A percentile compares a stretch with the other conserved stretches of the same genome.
These are phyloP conservation scores for Oeneis ivallda DNA, from an alignment of 2,888 invertebrate species.

Conservation along the genomic window DNA sequence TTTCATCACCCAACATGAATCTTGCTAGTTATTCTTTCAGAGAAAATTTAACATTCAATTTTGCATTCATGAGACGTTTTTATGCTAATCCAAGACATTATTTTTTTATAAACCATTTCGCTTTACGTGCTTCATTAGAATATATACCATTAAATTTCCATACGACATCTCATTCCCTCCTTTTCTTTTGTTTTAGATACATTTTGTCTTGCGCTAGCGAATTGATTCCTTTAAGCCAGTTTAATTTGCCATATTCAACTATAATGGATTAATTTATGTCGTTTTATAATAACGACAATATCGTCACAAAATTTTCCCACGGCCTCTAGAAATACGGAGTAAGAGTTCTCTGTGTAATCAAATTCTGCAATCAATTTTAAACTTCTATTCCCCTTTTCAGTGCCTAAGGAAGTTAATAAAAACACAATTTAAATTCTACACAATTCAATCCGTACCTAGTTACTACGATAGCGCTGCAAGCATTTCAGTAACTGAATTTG, in stretches of 20 bases:
- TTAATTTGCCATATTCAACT: constrained; percentile 12
- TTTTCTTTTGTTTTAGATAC: constrained; percentile 21
- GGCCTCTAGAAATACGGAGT: no score
- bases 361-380: neutral
- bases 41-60: constrained; percentile 15
- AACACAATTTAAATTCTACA: constrained; percentile 8
- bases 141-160: constrained; percentile 23
- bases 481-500: constrained; percentile 18
- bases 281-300: no score
- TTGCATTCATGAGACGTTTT: constrained; percentile 25
- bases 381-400: neutral
- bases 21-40: constrained; percentile 8
- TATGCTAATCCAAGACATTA: constrained; percentile 23
- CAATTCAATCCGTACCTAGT: neutral
- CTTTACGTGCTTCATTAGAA: constrained; percentile 26
- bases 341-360: neutral
- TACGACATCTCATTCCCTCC: constrained; percentile 21
- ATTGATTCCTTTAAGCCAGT: constrained; percentile 17
- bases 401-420: constrained; percentile 2
- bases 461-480: constrained; percentile 6
- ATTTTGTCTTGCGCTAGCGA: constrained; percentile 13
- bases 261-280: no score
- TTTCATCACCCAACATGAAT: neutral
- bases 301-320: no score
- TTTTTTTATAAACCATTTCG: constrained; percentile 25